phyloP scores from a whole-genome alignment of 1,140 invertebrate genomes.

The Calosoma granatense region DNA sequence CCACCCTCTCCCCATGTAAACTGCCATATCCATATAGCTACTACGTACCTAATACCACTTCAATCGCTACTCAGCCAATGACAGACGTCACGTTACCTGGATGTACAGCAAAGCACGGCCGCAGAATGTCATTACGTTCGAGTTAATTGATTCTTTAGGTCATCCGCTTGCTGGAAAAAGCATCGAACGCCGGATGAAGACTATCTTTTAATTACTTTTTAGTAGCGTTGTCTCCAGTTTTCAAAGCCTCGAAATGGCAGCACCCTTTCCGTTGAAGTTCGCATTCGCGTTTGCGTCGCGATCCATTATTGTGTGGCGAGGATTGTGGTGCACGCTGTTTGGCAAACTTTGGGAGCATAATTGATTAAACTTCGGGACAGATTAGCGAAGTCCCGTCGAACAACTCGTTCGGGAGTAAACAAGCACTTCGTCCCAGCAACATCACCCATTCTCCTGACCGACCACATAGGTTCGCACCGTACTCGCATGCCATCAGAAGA shows the following conservation, averaged over 20 bases:
- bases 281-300: background rate
- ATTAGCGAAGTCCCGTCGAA: constrained; percentile 2
- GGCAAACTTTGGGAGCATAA: constrained; percentile 1
- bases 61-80: no score
- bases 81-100: no score
- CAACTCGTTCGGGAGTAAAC: constrained; percentile 1
- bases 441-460: background rate
- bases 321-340: constrained; percentile 1
- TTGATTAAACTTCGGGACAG: constrained; percentile 7
- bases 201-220: constrained; percentile 3
- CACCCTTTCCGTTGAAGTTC: background rate
- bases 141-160: constrained; percentile 1
- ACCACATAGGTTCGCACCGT: background rate
- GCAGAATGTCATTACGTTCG: background rate
- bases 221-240: background rate
- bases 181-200: background rate
- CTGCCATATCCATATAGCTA: no score
- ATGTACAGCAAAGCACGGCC: no score
- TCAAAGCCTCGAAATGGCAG: background rate
- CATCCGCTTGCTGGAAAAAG: background rate
- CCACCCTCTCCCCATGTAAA: background rate
- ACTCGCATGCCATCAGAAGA: background rate
- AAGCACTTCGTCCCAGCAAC: background rate
- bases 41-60: no score
- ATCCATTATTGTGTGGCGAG: background rate